phyloP scores from a whole-genome alignment of 2,113 vertebrate species.

The Steatornis caripensis region DNA sequence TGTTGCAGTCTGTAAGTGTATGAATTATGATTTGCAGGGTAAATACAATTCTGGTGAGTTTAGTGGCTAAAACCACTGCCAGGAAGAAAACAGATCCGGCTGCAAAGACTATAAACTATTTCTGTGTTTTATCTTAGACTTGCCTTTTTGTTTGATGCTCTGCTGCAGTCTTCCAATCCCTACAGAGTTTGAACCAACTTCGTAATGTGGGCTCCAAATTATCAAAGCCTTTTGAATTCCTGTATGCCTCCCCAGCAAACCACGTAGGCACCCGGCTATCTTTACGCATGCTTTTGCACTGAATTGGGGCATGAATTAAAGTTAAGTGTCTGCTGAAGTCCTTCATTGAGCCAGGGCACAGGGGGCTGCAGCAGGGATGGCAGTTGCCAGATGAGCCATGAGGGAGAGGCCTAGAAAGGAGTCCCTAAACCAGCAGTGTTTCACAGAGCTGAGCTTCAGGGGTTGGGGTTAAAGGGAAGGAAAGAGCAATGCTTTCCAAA shows the following conservation, averaged over 20 bases:
- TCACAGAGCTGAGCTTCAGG: not conserved
- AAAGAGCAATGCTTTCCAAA: not conserved
- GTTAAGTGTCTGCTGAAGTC: not conserved
- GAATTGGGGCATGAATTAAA: not conserved
- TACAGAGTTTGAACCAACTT: not conserved
- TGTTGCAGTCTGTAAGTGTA: not conserved
- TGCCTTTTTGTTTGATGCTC: not conserved
- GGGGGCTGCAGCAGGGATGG: not conserved
- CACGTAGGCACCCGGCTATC: not conserved
- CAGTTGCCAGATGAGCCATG: not conserved
- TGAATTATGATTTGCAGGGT: not conserved
- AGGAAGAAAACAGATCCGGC: not conserved
- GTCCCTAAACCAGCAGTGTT: not conserved
- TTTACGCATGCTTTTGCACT: accelerated
- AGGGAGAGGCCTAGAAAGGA: not conserved
- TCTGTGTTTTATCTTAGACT: not conserved
- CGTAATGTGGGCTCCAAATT: not conserved
- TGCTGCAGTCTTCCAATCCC: not conserved
- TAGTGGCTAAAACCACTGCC: not conserved
- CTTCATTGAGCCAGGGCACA: not conserved
- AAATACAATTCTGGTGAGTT: not conserved
- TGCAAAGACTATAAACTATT: not conserved
- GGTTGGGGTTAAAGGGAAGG: not conserved
- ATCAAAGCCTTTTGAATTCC: not conserved
- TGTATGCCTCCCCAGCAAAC: not conserved